Conservation (phyloP, 2,113 vertebrate genomes). For the Micronycteris hirsuta region DNA sequence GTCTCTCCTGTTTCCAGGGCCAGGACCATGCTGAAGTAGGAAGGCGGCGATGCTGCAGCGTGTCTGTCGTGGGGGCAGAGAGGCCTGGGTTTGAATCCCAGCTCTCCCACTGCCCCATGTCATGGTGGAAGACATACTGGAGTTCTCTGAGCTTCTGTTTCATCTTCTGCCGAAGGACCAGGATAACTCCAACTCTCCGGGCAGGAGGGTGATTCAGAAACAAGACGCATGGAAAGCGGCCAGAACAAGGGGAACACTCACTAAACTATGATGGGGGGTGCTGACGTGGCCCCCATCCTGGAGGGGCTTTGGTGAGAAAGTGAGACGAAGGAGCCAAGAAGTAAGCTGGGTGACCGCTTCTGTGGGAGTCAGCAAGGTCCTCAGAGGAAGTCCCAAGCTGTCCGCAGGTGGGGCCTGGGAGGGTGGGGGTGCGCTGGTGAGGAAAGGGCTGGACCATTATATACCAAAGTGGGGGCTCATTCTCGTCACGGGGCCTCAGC, state of each 20-base stretch:
- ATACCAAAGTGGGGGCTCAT: rapidly evolving
- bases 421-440: rapidly evolving
- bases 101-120: not conserved
- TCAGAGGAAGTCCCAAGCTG: rapidly evolving
- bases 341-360: not conserved
- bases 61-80: not conserved
- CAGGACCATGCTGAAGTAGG: rapidly evolving
- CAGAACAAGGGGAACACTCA: not conserved
- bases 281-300: not conserved
- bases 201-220: not conserved
- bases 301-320: not conserved
- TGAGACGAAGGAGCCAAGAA: not conserved
- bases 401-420: not conserved
- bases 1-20: not conserved
- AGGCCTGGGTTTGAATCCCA: not conserved
- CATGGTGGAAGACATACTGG: not conserved
- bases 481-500: rapidly evolving
- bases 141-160: not conserved
- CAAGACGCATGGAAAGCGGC: not conserved
- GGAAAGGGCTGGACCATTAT: not conserved
- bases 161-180: not conserved
- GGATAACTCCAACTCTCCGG: not conserved
- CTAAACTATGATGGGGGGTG: rapidly evolving
- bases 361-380: not conserved
- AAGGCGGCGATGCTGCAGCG: rapidly evolving